Evolutionary conservation across 2,797 vertebrate genomes (phyloP).

Genomic region (Intellagama lesueurii): DNA sequence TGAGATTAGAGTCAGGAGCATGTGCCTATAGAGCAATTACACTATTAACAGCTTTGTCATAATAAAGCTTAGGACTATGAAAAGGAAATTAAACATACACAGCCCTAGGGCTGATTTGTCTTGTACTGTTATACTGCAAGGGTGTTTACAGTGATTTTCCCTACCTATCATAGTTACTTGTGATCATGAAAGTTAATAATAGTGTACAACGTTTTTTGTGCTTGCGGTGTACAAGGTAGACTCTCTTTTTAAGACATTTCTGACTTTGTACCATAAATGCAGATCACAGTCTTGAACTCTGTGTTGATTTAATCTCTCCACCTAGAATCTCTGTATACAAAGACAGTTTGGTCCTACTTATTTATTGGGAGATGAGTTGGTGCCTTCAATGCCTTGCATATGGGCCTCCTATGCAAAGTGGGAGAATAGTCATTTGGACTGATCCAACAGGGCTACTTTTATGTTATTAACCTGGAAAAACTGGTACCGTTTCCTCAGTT

Average conservation of each 20-base stretch:
- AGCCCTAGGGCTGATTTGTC: background rate
- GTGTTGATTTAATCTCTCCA: background rate
- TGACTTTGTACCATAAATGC: too few relatives aligned
- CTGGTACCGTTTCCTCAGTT: background rate
- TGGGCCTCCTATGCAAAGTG: background rate
- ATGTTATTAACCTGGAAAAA: background rate
- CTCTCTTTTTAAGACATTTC: background rate
- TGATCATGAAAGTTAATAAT: background rate
- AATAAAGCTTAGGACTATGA: background rate
- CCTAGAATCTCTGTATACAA: background rate
- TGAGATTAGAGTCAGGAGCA: background rate
- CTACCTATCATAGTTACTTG: background rate
- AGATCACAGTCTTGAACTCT: background rate
- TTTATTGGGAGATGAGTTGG: background rate
- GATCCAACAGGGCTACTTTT: background rate
- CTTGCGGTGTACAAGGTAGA: background rate
- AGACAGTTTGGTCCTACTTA: background rate
- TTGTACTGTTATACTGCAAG: background rate
- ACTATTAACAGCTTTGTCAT: background rate
- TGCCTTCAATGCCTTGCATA: background rate
- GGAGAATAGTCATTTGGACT: background rate
- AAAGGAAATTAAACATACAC: background rate
- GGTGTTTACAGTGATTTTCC: background rate
- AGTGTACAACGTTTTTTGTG: background rate
- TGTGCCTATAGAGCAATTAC: background rate